These are phyloP conservation scores for Lasiurus borealis DNA, from an alignment of 2,113 vertebrate species.

Conservation along the genomic window DNA sequence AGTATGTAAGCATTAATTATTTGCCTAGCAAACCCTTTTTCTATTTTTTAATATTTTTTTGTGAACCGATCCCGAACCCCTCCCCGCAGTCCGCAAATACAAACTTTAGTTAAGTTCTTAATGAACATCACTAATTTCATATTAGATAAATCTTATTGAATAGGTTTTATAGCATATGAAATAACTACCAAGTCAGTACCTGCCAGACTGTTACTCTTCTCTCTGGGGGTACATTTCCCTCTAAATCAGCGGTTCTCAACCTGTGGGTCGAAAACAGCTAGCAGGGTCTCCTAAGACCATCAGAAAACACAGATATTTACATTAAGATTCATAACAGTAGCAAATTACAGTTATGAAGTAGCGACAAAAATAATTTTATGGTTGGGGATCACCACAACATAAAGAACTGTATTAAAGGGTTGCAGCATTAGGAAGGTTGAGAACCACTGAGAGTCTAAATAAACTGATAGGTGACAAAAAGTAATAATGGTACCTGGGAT, in stretches of 20 bases:
- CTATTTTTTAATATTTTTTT: not conserved
- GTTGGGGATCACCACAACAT: too few species aligned
- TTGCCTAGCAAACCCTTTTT: constrained; percentile 6
- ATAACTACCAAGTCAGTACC: not conserved
- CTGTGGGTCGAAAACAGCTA: too few species aligned
- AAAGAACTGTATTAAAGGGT: too few species aligned
- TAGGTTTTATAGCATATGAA: not conserved
- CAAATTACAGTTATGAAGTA: too few species aligned
- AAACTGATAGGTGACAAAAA: not conserved
- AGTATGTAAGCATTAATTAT: not conserved
- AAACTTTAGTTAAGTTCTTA: constrained; percentile 16
- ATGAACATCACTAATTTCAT: not conserved
- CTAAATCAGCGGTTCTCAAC: not conserved
- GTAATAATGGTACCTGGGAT: not conserved
- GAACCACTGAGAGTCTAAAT: not conserved
- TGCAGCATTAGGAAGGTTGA: too few species aligned
- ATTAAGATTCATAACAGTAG: too few species aligned
- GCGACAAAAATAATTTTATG: too few species aligned
- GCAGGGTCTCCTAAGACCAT: too few species aligned
- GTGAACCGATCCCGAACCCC: too few species aligned
- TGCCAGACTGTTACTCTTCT: not conserved
- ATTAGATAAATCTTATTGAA: not conserved
- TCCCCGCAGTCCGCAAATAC: not conserved
- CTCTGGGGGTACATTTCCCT: not conserved
- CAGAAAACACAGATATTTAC: too few species aligned